phyloP scores from a whole-genome alignment of 2,113 vertebrate genomes.

The Gambusia holbrooki region DNA sequence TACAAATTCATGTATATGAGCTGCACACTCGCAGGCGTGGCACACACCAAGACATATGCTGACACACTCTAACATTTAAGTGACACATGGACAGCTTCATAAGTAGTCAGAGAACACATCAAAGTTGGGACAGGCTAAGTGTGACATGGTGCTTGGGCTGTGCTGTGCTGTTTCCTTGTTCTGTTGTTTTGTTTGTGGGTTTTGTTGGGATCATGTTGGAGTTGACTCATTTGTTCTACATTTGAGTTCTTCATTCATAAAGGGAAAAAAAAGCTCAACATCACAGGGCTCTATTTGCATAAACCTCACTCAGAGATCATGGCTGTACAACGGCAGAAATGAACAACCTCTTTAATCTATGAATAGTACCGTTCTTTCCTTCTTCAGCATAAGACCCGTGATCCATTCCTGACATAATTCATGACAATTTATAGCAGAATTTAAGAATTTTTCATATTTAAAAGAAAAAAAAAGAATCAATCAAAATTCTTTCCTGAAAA shows the following conservation, averaged over 20 bases:
- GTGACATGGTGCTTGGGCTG: not conserved
- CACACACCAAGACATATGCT: constrained; percentile 47
- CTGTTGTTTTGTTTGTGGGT: not conserved
- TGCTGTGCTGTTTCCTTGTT: not conserved
- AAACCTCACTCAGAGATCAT: not conserved
- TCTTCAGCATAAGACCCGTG: no score
- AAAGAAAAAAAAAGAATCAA: not conserved
- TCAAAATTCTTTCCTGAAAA: not conserved
- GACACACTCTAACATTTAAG: constrained; percentile 37
- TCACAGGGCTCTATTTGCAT: not conserved
- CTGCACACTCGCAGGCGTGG: constrained; percentile 18
- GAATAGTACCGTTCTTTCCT: not conserved
- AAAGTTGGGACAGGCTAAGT: constrained; percentile 13
- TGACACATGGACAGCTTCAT: constrained; percentile 21
- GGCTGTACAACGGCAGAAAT: not conserved
- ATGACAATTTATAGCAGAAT: not conserved
- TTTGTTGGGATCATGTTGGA: not conserved
- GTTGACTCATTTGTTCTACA: not conserved
- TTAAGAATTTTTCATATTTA: not conserved
- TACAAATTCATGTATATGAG: constrained; percentile 27
- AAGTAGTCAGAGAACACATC: constrained; percentile 9
- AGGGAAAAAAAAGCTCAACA: not conserved
- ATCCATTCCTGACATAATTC: not conserved
- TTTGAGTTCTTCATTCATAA: not conserved
- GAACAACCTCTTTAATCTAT: not conserved